Conservation (phyloP, 1,140 invertebrate genomes). For the Laodelphax striatellus region DNA sequence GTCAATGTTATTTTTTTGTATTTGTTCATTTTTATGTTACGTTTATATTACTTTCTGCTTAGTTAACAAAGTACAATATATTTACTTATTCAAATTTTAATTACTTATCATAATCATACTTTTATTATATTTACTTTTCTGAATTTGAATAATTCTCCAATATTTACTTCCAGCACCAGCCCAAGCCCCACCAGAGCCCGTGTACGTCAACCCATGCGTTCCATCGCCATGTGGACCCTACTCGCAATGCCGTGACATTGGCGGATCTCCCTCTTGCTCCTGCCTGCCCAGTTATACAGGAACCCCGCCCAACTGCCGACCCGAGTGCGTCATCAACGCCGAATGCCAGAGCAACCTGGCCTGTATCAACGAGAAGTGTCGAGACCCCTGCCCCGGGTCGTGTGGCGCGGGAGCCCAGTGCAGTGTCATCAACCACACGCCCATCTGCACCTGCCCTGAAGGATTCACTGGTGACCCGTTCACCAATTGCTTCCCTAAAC, state of each 20-base stretch:
- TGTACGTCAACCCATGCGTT: conserved; percentile 31
- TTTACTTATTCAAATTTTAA: too few species aligned
- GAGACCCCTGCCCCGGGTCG: conserved; percentile 58
- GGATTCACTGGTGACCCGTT: conserved; percentile 49
- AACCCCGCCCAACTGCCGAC: conserved; percentile 53
- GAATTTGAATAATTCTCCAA: too few species aligned
- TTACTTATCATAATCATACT: too few species aligned
- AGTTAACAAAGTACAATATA: too few species aligned
- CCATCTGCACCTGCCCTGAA: conserved; percentile 40
- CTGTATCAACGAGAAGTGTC: conserved; percentile 59
- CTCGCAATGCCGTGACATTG: conserved; percentile 40
- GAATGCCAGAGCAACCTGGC: conserved; percentile 58
- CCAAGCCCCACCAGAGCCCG: background rate
- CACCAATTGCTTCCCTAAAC: conserved; percentile 37
- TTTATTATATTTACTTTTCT: too few species aligned
- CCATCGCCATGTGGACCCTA: conserved; percentile 44
- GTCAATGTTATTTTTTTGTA: too few species aligned
- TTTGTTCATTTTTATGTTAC: too few species aligned
- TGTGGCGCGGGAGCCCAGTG: conserved; percentile 53
- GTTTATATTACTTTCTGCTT: too few species aligned
- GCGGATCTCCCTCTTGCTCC: conserved; percentile 38
- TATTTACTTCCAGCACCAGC: conserved; percentile 11
- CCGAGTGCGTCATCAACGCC: conserved; percentile 57
- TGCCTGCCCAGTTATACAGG: conserved; percentile 46
- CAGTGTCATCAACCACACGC: conserved; percentile 40